Evolutionary conservation across 2,888 invertebrate genomes (phyloP).

Genomic region (Ischnura elegans): DNA sequence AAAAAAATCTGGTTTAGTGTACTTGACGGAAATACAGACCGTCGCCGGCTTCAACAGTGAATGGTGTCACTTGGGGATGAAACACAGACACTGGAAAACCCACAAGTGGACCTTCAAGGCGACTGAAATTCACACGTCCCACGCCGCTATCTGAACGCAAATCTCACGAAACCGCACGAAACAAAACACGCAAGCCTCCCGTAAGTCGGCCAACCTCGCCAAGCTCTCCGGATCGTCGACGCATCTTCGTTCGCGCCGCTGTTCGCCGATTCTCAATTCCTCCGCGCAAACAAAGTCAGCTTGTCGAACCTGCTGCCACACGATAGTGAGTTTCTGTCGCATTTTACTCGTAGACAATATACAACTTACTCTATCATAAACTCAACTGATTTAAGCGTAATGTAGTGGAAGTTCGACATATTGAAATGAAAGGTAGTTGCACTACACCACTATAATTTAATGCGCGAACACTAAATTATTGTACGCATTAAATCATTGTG

Average conservation of each 20-base stretch:
- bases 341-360: neutral
- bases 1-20: too few relatives aligned
- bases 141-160: neutral
- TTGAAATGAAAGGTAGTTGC: too few relatives aligned
- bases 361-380: too few relatives aligned
- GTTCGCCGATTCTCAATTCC: neutral
- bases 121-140: neutral
- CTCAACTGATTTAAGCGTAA: too few relatives aligned
- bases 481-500: too few relatives aligned
- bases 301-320: neutral
- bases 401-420: too few relatives aligned
- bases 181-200: constrained; percentile 12
- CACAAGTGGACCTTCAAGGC: constrained; percentile 18
- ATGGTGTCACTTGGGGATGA: constrained; percentile 4
- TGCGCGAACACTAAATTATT: too few relatives aligned
- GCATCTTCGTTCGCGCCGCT: neutral
- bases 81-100: constrained; percentile 28
- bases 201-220: neutral
- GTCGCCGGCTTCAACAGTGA: neutral
- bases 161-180: constrained; percentile 10
- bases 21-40: neutral
- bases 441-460: too few relatives aligned
- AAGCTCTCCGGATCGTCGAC: neutral
- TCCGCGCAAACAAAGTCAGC: neutral
- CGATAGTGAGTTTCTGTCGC: neutral